Evolutionary conservation across 2,797 vertebrate species (phyloP), one percentile per base, ranked within the genome.

Genomic region (Lates japonicus): DNA sequence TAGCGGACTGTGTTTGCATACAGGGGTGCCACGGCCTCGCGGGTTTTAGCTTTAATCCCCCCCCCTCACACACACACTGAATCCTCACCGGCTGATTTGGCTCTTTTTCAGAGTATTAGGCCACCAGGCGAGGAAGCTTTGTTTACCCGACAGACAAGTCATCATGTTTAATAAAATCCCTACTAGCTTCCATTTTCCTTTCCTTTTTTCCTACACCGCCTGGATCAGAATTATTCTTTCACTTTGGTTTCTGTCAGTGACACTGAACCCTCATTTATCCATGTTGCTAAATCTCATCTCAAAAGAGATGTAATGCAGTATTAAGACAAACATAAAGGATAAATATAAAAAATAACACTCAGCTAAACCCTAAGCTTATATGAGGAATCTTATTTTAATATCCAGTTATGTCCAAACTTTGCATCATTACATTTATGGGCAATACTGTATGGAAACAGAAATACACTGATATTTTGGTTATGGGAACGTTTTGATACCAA

Each of bases 81-180:
- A 87, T 85, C 79, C 87, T 90, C 90, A 57, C 82, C 16, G 86
- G 92, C 93, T 94, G 92, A 94, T 91, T 91, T 92, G 90, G 92
- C 93, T 86, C 91, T 90, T 93, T 93, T 93, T 92, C 90, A 90
- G 88, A 91, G 91, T 87, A 92, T 92, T 91, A 91, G 88, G 77
- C 83, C 87, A 89, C 85, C 85, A 65, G 82, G 88, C 88, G 88
- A 90, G 87, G 78, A 92, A 80, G 93, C 90, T 94, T 94, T 94
- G 92, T 93, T 90, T 92, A 91, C 87, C 80, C 49, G 48, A 90
- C 81, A 91, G 83, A 88, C 83, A 67, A 92, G 90, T 88, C 89
- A 73, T 87, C 87, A 74, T 79, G 88, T 88, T 90, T 88, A 8
- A 81, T 76, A 75, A 90, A 90, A 90, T 76, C 82, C 83, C 57